Percentiles rank a stretch among this genome's conserved stretches.
phyloP scores from a whole-genome alignment of 2,797 vertebrate species.

The Taenioides sp. region DNA sequence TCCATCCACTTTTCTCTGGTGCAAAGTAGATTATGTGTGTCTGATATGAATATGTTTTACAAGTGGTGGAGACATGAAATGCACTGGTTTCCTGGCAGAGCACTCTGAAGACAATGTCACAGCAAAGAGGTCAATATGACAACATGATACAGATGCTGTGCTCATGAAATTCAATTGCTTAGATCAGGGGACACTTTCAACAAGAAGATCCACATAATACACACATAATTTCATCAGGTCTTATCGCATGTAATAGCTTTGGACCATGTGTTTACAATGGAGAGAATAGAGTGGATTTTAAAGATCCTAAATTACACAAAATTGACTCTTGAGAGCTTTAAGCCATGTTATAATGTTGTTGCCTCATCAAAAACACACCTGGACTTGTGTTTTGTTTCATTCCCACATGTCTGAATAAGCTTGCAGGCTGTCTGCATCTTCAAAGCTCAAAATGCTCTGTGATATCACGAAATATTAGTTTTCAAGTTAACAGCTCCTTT shows the following conservation, averaged over 20 bases:
- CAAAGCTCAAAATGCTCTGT: no score
- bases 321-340: no score
- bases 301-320: no score
- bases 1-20: background rate
- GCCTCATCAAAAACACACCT: no score
- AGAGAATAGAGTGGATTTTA: slow-evolving; percentile 44
- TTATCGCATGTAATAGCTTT: slow-evolving; percentile 12
- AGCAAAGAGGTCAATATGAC: slow-evolving; percentile 28
- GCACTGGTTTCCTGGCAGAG: slow-evolving; percentile 43
- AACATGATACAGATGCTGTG: slow-evolving; percentile 34
- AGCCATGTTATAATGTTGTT: no score
- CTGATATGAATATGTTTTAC: slow-evolving; percentile 1
- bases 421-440: no score
- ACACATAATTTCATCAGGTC: slow-evolving; percentile 45
- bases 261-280: slow-evolving; percentile 52
- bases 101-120: slow-evolving; percentile 36
- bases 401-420: no score
- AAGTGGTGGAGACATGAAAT: slow-evolving; percentile 25
- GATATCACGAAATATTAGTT: no score
- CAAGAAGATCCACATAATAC: slow-evolving; percentile 1
- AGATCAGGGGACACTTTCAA: slow-evolving; percentile 37
- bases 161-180: slow-evolving; percentile 40
- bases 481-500: no score
- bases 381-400: no score
- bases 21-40: slow-evolving; percentile 24